Evolutionary conservation across 2,113 vertebrate species (phyloP), one percentile per base, ranked within the genome.

Genomic region (Buteo buteo): DNA sequence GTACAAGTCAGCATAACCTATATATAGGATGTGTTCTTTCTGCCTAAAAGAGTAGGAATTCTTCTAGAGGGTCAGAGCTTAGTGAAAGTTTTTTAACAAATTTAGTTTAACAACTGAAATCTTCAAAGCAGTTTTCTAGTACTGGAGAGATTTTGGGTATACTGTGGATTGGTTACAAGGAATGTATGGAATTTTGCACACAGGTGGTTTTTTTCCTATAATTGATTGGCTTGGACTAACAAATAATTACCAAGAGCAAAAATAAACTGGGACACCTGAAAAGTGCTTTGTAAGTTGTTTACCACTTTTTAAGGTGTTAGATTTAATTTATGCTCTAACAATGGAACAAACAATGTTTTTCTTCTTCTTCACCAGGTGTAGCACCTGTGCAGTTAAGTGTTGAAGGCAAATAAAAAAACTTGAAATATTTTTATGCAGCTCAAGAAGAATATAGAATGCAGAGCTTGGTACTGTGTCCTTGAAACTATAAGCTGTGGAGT

Each of bases 1-100:
- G 95, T 83, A 83, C 74, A 47, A 61, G 64, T 59, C 88, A 72
- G 74, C 2, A 11, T 76, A 90, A 83, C 88, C 96, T 92, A 94
- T 83, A 96, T 92, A 81, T 16, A 89, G 95, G 78, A 52, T 52
- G 31, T 80, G 44, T 42, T 89, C 93, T 49, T 87, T 89, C 49
- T 79, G 84, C 84, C 57, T 24, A 14, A 31, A 71, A 91, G 65
- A 36, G 38, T 25, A 24, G 10, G 28, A 84, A 49, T 88, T 78
- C 86, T 95, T 91, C 73, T 55, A 66, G 59, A 71, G 83, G 89
- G 95, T 94, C 95, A 94, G 88, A 59, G 72, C 76, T 92, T 50
- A 31, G 40, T 13, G 25, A 13, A 88, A 91, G 80, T 61, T 85
- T 82, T 82, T 81, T 47, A 88, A 45, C 28, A 5, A 8, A 13